These are phyloP conservation scores for Diplogasteroides magnus DNA, from an alignment of 1,140 invertebrate genomes.

Conservation along the genomic window DNA sequence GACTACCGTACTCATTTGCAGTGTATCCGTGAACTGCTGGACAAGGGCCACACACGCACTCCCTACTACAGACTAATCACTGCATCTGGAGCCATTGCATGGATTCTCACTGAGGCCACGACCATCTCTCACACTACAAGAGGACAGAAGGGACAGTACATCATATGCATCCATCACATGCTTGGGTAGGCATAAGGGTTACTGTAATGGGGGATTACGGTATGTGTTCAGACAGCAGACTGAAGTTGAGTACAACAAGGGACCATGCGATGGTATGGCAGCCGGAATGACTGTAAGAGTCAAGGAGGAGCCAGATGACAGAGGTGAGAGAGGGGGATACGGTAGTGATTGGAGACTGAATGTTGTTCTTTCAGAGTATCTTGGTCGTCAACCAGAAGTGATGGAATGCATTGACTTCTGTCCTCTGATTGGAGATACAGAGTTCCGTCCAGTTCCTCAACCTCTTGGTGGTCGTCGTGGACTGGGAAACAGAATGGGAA, in stretches of 20 bases:
- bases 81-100: slow-evolving; percentile 34
- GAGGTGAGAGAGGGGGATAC: slow-evolving; percentile 23
- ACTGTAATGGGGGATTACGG: too few relatives aligned
- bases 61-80: slow-evolving; percentile 44
- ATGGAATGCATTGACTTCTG: slow-evolving; percentile 46
- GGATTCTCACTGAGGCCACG: slow-evolving; percentile 46
- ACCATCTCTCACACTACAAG: slow-evolving; percentile 45
- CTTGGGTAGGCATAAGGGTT: slow-evolving; percentile 31
- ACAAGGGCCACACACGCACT: slow-evolving; percentile 41
- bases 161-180: slow-evolving; percentile 44
- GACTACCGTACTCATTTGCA: not conserved
- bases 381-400: slow-evolving; percentile 43
- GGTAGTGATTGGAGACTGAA: not conserved
- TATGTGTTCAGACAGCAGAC: slow-evolving; percentile 39
- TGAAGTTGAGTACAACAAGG: slow-evolving; percentile 29
- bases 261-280: slow-evolving; percentile 7
- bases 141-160: slow-evolving; percentile 47
- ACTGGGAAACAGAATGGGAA: not conserved
- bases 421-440: slow-evolving; percentile 27
- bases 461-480: too few relatives aligned
- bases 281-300: slow-evolving; percentile 29
- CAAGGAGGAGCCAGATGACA: slow-evolving; percentile 41
- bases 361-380: slow-evolving; percentile 33
- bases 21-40: slow-evolving; percentile 34
- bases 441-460: not conserved